phyloP scores from a whole-genome alignment of 2,113 vertebrate genomes.

The Poeciliopsis turrubarensis region DNA sequence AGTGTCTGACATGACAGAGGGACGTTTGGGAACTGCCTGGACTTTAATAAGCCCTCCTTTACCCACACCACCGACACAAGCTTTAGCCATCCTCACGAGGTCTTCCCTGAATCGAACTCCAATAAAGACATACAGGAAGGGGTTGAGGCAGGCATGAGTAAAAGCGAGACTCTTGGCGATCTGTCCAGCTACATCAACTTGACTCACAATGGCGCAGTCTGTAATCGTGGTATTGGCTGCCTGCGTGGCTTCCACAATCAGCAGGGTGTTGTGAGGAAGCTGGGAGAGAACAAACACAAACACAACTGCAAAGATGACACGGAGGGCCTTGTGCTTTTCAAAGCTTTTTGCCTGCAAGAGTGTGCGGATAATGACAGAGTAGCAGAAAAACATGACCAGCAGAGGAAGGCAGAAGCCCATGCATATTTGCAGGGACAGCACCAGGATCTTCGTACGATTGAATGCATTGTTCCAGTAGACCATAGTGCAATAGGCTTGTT shows the following conservation, averaged over 20 bases:
- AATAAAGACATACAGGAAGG: constrained; percentile 88
- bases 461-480: constrained; percentile 65
- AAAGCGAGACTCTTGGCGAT: constrained; percentile 86
- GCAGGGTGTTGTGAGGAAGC: constrained; percentile 83
- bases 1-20: constrained; percentile 82
- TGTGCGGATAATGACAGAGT: constrained; percentile 85
- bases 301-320: constrained; percentile 84
- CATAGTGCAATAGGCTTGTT: constrained; percentile 63
- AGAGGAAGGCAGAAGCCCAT: constrained; percentile 88
- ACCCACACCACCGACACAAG: constrained; percentile 44
- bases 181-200: constrained; percentile 82
- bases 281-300: constrained; percentile 87
- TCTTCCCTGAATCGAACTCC: constrained; percentile 86
- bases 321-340: constrained; percentile 88
- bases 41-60: constrained; percentile 65
- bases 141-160: constrained; percentile 90
- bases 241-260: constrained; percentile 81
- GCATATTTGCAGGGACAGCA: constrained; percentile 83
- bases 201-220: constrained; percentile 62
- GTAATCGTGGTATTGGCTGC: constrained; percentile 61
- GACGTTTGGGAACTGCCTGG: constrained; percentile 69
- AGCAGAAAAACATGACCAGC: constrained; percentile 86
- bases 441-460: constrained; percentile 72
- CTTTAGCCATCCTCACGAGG: constrained; percentile 76
- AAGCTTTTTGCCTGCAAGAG: constrained; percentile 85